A percentile compares a stretch with the other conserved stretches of the same genome.
Evolutionary conservation across 2,113 vertebrate species (phyloP).

Genomic region (Sapajus apella): DNA sequence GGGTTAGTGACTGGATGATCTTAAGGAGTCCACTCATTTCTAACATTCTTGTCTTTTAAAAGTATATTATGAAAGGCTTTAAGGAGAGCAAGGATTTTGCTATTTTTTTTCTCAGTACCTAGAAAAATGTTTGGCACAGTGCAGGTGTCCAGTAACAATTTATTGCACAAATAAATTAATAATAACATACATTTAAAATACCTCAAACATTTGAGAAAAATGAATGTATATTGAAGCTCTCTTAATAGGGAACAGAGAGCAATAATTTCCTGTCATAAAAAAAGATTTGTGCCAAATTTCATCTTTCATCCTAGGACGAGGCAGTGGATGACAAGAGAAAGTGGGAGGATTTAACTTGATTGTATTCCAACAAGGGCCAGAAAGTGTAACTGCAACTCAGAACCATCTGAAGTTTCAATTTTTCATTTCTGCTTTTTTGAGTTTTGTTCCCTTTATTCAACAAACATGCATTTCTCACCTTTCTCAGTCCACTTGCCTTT

Average conservation of each 20-base stretch:
- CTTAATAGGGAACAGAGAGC: neutral
- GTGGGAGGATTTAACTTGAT: neutral
- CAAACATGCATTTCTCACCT: neutral
- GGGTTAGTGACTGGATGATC: neutral
- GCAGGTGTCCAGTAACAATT: neutral
- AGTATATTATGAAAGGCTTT: neutral
- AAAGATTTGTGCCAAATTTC: neutral
- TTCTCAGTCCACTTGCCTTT: neutral
- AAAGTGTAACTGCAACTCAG: neutral
- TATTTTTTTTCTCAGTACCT: neutral
- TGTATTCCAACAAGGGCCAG: neutral
- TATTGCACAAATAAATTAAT: neutral
- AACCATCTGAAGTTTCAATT: neutral
- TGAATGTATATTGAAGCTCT: neutral
- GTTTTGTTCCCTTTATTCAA: neutral
- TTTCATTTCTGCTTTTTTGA: constrained; percentile 7
- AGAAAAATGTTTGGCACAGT: neutral
- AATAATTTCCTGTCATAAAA: neutral
- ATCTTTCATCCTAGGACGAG: neutral
- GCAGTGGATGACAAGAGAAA: neutral
- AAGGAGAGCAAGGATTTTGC: neutral
- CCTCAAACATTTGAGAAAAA: neutral
- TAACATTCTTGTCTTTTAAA: neutral
- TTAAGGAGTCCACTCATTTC: neutral
- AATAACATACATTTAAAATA: neutral